Conservation (phyloP, 2,888 invertebrate genomes). For the Hipparchia sbordonii region DNA sequence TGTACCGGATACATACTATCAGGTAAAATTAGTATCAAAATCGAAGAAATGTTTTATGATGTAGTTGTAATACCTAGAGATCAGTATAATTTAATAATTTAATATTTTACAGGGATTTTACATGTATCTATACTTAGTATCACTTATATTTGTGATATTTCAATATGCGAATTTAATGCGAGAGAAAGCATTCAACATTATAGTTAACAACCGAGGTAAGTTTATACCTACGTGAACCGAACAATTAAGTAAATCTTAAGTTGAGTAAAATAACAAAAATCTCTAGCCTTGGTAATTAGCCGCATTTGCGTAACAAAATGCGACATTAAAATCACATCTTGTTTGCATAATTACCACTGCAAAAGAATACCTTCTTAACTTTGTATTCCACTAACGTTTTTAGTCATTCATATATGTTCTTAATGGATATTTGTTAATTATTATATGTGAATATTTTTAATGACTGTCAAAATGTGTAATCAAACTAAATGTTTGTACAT, state of each 20-base stretch:
- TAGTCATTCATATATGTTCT: slow-evolving; percentile 52
- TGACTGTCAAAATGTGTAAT: slow-evolving; percentile 22
- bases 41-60: neutral
- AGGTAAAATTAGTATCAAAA: slow-evolving; percentile 68
- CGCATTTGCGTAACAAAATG: slow-evolving; percentile 79
- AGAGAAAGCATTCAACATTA: slow-evolving; percentile 84
- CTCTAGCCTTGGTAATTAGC: slow-evolving; percentile 64
- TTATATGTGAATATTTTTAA: slow-evolving; percentile 46
- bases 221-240: slow-evolving; percentile 20
- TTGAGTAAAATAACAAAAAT: slow-evolving; percentile 41
- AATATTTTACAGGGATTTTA: slow-evolving; percentile 87
- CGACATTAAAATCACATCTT: slow-evolving; percentile 81
- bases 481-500: slow-evolving; percentile 16
- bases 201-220: slow-evolving; percentile 81
- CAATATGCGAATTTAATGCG: slow-evolving; percentile 86
- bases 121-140: slow-evolving; percentile 90
- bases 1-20: slow-evolving; percentile 89
- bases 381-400: slow-evolving; percentile 71
- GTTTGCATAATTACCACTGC: slow-evolving; percentile 77
- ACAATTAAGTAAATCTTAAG: slow-evolving; percentile 26
- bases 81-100: neutral
- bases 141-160: slow-evolving; percentile 89
- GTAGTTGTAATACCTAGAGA: neutral
- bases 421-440: slow-evolving; percentile 55
- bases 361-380: slow-evolving; percentile 75